Evolutionary conservation across 2,113 vertebrate species (phyloP).

Genomic region (Bucco capensis): DNA sequence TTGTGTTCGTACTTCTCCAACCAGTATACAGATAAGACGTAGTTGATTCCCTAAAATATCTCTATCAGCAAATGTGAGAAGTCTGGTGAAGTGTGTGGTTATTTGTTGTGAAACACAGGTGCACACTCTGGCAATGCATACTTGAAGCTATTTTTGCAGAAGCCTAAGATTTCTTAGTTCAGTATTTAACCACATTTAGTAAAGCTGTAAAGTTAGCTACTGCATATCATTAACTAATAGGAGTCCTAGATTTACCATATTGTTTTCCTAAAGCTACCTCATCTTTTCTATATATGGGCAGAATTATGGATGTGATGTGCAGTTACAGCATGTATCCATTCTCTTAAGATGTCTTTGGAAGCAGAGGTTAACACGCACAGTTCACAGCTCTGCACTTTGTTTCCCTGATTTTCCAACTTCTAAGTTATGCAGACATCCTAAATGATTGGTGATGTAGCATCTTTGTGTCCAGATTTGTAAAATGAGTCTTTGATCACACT

Average conservation of each 20-base stretch:
- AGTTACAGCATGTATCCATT: not conserved
- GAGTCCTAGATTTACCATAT: not conserved
- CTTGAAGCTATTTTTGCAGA: not conserved
- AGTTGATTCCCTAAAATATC: not conserved
- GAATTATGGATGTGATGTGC: not conserved
- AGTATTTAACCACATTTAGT: not conserved
- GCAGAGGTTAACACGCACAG: not conserved
- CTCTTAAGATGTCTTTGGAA: not conserved
- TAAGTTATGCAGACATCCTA: not conserved
- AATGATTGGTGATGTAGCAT: not conserved
- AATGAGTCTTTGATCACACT: not conserved
- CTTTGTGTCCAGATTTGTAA: not conserved
- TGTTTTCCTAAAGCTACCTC: not conserved
- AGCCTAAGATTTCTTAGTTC: not conserved
- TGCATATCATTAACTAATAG: not conserved
- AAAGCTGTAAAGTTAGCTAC: not conserved
- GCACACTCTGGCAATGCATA: not conserved
- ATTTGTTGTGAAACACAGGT: not conserved
- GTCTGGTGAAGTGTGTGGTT: not conserved
- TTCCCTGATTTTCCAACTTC: not conserved
- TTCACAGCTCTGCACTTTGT: not conserved
- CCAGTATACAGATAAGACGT: not conserved
- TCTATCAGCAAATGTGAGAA: not conserved
- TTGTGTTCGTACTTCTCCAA: not conserved
- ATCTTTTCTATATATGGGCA: not conserved